Evolutionary conservation across 23 tunicate genomes (phyloP).

Genomic region (Oikopleura dioica): DNA sequence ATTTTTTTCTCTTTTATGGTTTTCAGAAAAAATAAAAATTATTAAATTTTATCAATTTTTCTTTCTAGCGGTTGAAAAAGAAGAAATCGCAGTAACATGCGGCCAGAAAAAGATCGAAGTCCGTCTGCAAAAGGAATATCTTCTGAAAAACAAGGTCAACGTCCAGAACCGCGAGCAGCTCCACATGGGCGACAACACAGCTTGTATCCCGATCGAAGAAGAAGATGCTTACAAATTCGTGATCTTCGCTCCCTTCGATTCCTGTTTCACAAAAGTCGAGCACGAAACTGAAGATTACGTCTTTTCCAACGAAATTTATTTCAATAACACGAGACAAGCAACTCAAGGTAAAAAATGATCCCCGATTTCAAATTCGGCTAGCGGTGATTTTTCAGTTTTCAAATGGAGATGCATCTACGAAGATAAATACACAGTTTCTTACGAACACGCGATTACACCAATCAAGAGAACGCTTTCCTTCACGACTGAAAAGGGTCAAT

Average conservation of each 20-base stretch:
- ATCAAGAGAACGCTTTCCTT: neutral
- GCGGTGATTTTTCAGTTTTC: neutral
- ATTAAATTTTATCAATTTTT: too few relatives aligned
- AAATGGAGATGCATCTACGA: constrained; percentile 10
- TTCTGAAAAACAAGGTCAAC: neutral
- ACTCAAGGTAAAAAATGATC: too few relatives aligned
- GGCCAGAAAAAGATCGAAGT: constrained; percentile 10
- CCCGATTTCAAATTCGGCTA: too few relatives aligned
- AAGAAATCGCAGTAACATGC: neutral
- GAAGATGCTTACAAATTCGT: constrained; percentile 7
- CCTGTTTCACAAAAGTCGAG: neutral
- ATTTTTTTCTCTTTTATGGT: too few relatives aligned
- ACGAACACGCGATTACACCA: neutral
- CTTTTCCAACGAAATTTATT: neutral
- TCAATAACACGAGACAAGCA: neutral
- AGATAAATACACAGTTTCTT: neutral
- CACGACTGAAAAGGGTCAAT: neutral
- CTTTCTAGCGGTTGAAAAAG: too few relatives aligned
- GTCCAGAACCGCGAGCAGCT: neutral
- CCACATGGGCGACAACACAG: constrained; percentile 1
- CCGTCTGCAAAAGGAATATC: neutral
- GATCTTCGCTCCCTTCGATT: neutral
- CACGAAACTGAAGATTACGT: constrained; percentile 13
- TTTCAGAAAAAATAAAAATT: too few relatives aligned
- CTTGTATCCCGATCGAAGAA: neutral